Evolutionary conservation across 2,797 vertebrate genomes (phyloP).

Genomic region (Anomalospiza imberbis): DNA sequence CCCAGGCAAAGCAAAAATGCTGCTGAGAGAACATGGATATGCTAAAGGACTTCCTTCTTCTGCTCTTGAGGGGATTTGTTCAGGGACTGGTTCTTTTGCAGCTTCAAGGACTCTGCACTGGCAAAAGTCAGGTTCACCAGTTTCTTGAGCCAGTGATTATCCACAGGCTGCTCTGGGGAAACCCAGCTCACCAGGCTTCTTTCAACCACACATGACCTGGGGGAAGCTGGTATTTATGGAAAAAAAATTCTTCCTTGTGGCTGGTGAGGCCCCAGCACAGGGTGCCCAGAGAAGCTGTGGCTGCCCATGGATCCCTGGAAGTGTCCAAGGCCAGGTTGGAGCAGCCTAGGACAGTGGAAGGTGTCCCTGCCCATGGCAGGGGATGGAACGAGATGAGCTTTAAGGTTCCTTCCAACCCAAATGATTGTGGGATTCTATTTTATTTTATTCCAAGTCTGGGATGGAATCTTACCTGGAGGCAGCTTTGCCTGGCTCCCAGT

Average conservation of each 20-base stretch:
- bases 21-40: background rate
- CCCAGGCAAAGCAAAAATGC: background rate
- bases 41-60: background rate
- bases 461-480: background rate
- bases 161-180: background rate
- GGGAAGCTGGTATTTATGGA: background rate
- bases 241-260: background rate
- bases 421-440: background rate
- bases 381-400: rapidly evolving
- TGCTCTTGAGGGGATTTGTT: background rate
- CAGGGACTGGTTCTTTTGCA: background rate
- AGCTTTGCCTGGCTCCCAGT: background rate
- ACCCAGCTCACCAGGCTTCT: background rate
- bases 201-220: background rate
- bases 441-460: background rate
- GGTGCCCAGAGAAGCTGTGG: background rate
- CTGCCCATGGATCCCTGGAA: background rate
- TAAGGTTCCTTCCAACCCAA: background rate
- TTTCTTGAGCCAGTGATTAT: background rate
- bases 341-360: rapidly evolving
- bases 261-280: rapidly evolving
- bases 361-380: background rate
- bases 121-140: background rate
- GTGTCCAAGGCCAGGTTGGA: rapidly evolving
- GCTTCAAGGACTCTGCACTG: background rate